Evolutionary conservation across 2,113 vertebrate species (phyloP).

Genomic region (Chaetops frenatus): DNA sequence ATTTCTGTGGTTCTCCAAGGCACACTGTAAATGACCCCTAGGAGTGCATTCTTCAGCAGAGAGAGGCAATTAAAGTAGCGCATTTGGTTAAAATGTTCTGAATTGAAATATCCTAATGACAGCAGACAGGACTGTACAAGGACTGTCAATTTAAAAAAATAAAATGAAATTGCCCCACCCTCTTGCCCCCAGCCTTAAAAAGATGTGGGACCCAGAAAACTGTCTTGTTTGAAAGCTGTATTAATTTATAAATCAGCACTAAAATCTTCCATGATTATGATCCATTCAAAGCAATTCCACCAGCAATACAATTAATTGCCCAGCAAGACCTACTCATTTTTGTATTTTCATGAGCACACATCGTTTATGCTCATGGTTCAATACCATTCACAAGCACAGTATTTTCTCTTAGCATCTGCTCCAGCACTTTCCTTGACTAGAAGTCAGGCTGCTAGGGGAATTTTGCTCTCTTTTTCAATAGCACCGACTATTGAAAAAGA

Average conservation of each 20-base stretch:
- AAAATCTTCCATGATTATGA: not conserved
- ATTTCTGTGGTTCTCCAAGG: not conserved
- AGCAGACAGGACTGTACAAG: not conserved
- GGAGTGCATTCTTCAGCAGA: not conserved
- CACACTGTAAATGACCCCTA: not conserved
- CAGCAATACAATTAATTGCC: slow-evolving; percentile 7
- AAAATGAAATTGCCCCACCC: not conserved
- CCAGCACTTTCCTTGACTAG: not conserved
- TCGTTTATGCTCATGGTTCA: not conserved
- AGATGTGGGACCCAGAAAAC: not conserved
- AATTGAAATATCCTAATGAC: not conserved
- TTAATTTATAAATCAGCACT: not conserved
- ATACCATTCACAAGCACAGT: not conserved
- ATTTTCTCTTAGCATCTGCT: not conserved
- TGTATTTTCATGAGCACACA: not conserved
- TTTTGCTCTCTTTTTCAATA: not conserved
- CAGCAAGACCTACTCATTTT: not conserved
- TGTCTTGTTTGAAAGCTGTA: not conserved
- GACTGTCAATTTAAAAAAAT: not conserved
- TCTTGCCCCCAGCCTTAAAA: not conserved
- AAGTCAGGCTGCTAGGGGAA: not conserved
- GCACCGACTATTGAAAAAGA: not conserved
- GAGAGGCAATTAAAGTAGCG: not conserved
- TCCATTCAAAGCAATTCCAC: not conserved
- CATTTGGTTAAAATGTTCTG: not conserved